phyloP scores from a whole-genome alignment of 2,797 vertebrate species.

The Megaceryle alcyon region DNA sequence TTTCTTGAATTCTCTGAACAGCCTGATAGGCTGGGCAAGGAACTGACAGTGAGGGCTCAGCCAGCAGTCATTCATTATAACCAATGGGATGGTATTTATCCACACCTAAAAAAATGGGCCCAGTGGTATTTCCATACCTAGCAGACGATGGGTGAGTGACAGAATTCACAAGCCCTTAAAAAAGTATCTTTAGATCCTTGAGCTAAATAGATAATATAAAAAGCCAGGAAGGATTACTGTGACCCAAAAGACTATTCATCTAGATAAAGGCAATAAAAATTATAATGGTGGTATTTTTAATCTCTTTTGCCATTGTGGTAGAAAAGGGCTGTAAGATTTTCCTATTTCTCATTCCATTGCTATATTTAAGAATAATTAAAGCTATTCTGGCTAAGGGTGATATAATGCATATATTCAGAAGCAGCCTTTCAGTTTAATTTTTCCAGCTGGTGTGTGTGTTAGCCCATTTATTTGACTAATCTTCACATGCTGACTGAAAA shows the following conservation, averaged over 20 bases:
- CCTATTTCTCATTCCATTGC: constrained; percentile 53
- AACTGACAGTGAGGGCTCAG: not conserved
- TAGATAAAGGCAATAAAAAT: constrained; percentile 51
- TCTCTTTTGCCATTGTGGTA: constrained; percentile 27
- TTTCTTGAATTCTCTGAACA: not conserved
- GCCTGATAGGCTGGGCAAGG: not conserved
- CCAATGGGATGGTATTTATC: not conserved
- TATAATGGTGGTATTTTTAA: constrained; percentile 32
- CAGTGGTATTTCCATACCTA: not conserved
- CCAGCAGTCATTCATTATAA: not conserved
- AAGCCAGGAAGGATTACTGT: constrained; percentile 10
- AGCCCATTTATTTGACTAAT: constrained; percentile 71
- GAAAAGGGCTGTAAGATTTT: constrained; percentile 63
- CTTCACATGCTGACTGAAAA: constrained; percentile 69
- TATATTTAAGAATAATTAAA: constrained; percentile 74
- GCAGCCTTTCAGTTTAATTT: constrained; percentile 70
- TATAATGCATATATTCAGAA: constrained; percentile 69
- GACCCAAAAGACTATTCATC: constrained; percentile 6
- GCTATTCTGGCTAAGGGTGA: constrained; percentile 56
- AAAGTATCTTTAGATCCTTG: not conserved
- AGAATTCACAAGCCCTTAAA: constrained; percentile 27
- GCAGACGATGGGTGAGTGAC: not conserved
- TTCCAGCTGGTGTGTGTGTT: constrained; percentile 69
- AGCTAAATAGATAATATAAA: constrained; percentile 10
- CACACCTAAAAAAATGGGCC: not conserved